phyloP scores from a whole-genome alignment of 2,888 invertebrate genomes.

The Agrotis puta region DNA sequence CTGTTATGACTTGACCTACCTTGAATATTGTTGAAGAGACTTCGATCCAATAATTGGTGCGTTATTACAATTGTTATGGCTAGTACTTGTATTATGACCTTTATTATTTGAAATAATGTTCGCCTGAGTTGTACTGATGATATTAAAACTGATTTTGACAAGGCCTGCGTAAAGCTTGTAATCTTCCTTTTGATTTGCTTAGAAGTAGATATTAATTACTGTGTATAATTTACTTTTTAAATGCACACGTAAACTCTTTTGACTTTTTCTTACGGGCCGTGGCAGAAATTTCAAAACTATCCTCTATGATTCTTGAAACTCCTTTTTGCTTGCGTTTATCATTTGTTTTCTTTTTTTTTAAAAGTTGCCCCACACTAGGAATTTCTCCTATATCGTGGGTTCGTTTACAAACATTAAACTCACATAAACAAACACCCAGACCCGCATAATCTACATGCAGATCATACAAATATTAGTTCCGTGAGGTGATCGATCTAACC shows the following conservation, averaged over 20 bases:
- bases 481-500: too few species aligned
- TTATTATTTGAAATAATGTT: neutral
- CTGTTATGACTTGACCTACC: neutral
- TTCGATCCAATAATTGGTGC: conserved; percentile 2
- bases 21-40: neutral
- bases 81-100: neutral
- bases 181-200: too few species aligned
- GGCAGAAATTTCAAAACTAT: neutral
- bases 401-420: too few species aligned
- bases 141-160: neutral
- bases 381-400: too few species aligned
- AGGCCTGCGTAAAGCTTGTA: too few species aligned
- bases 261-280: neutral
- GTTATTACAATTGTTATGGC: neutral
- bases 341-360: too few species aligned
- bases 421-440: too few species aligned
- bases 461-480: too few species aligned
- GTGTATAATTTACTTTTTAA: too few species aligned
- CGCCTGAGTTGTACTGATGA: neutral
- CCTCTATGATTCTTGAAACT: neutral
- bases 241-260: neutral
- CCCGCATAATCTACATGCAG: too few species aligned
- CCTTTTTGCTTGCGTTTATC: neutral
- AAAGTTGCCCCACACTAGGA: too few species aligned
- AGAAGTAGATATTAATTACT: too few species aligned